Evolutionary conservation across 2,888 invertebrate species (phyloP).

Genomic region (Heteropelma amictum): DNA sequence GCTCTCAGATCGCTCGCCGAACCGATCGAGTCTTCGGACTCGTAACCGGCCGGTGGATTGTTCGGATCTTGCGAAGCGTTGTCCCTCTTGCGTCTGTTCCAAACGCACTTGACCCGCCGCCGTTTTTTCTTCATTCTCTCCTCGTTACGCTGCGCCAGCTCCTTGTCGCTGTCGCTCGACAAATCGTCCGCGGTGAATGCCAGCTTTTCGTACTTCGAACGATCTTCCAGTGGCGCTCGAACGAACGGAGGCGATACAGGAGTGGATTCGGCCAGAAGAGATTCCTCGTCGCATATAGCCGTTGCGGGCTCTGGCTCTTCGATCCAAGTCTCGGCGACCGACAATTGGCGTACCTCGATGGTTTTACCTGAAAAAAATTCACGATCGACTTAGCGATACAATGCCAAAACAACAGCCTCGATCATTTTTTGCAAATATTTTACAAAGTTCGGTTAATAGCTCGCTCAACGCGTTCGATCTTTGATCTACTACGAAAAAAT

Average conservation of each 20-base stretch:
- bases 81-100: slow-evolving; percentile 57
- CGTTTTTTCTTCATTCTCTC: slow-evolving; percentile 76
- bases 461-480: too few relatives aligned
- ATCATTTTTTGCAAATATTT: background rate
- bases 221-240: slow-evolving; percentile 83
- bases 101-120: slow-evolving; percentile 67
- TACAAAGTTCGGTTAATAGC: background rate
- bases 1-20: slow-evolving; percentile 85
- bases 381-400: background rate
- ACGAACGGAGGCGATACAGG: slow-evolving; percentile 80
- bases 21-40: slow-evolving; percentile 85
- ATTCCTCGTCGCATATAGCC: slow-evolving; percentile 76
- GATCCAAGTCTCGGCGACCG: slow-evolving; percentile 67
- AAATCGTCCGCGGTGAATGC: slow-evolving; percentile 81
- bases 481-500: too few relatives aligned
- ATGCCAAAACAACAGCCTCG: background rate
- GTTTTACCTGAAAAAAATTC: slow-evolving; percentile 65
- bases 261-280: slow-evolving; percentile 74
- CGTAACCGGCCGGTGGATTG: slow-evolving; percentile 74
- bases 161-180: slow-evolving; percentile 78
- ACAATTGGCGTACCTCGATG: slow-evolving; percentile 57
- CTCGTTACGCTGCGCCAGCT: slow-evolving; percentile 72
- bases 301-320: slow-evolving; percentile 64
- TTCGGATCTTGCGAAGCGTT: slow-evolving; percentile 47
- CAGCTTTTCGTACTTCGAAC: slow-evolving; percentile 88